Evolutionary conservation across 2,888 invertebrate genomes (phyloP).

Genomic region (Balanococcus diminutus): DNA sequence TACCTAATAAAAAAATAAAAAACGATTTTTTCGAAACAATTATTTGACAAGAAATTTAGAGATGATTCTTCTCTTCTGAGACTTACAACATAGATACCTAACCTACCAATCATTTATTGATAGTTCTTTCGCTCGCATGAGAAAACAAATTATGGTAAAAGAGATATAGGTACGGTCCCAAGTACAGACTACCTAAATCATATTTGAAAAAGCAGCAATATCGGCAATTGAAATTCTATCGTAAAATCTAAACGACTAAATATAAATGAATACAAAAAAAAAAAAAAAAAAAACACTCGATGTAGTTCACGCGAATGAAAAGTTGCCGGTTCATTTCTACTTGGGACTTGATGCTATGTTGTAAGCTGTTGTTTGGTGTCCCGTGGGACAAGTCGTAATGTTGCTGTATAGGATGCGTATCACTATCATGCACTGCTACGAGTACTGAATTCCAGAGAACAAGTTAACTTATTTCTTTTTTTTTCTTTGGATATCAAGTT

Average conservation of each 20-base stretch:
- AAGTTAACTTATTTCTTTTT: slow-evolving; percentile 35
- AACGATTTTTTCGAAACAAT: too few relatives aligned
- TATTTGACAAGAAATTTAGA: too few relatives aligned
- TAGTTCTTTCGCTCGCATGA: too few relatives aligned
- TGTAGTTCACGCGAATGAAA: slow-evolving; percentile 7
- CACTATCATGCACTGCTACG: slow-evolving; percentile 33
- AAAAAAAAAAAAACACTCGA: background rate
- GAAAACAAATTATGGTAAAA: too few relatives aligned
- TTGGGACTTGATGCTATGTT: slow-evolving; percentile 29
- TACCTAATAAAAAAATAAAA: too few relatives aligned
- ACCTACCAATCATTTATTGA: too few relatives aligned
- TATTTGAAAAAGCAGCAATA: background rate
- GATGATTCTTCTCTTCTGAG: too few relatives aligned
- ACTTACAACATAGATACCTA: too few relatives aligned
- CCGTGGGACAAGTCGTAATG: slow-evolving; percentile 30
- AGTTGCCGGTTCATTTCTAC: slow-evolving; percentile 33
- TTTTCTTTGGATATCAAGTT: slow-evolving; percentile 37
- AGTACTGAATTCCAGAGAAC: slow-evolving; percentile 39
- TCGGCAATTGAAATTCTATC: slow-evolving; percentile 10
- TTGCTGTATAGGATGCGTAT: slow-evolving; percentile 36
- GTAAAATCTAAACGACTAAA: slow-evolving; percentile 13
- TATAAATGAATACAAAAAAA: slow-evolving; percentile 19
- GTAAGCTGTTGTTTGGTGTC: slow-evolving; percentile 43
- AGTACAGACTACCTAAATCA: too few relatives aligned
- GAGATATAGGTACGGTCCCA: too few relatives aligned